A percentile compares a stretch with the other conserved stretches of the same genome.
phyloP scores from a whole-genome alignment of 2,888 invertebrate species.

The Acanthosepion esculentum region DNA sequence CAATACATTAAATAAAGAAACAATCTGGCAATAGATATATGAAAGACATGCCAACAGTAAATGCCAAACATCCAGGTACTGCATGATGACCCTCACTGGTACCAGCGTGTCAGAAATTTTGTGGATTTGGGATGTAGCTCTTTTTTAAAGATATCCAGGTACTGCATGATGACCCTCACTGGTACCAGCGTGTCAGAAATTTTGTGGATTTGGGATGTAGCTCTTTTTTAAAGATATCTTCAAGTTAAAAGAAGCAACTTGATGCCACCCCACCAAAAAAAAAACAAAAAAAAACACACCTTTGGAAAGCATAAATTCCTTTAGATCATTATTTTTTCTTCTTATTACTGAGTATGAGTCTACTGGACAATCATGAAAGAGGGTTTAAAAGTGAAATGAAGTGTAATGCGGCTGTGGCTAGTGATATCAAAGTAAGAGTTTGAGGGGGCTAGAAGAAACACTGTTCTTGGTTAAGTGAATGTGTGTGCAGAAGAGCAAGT shows the following conservation, averaged over 20 bases:
- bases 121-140: neutral
- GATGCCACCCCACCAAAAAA: neutral
- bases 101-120: neutral
- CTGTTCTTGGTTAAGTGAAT: neutral
- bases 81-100: neutral
- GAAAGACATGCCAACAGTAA: neutral
- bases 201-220: neutral
- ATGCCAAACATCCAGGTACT: neutral
- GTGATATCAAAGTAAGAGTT: neutral
- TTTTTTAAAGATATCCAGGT: neutral
- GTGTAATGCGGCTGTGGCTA: neutral
- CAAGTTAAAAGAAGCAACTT: neutral
- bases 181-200: neutral
- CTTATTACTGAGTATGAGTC: neutral
- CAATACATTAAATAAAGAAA: too few relatives aligned
- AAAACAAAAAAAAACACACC: neutral
- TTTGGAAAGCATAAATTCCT: neutral
- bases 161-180: neutral
- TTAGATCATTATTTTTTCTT: neutral
- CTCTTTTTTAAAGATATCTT: neutral
- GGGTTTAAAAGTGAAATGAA: neutral
- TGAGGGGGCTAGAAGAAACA: neutral
- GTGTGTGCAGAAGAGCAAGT: neutral
- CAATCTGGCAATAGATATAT: neutral
- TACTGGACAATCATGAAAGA: neutral